Conservation (phyloP, 2,888 invertebrate genomes). For the Oligia latruncula region DNA sequence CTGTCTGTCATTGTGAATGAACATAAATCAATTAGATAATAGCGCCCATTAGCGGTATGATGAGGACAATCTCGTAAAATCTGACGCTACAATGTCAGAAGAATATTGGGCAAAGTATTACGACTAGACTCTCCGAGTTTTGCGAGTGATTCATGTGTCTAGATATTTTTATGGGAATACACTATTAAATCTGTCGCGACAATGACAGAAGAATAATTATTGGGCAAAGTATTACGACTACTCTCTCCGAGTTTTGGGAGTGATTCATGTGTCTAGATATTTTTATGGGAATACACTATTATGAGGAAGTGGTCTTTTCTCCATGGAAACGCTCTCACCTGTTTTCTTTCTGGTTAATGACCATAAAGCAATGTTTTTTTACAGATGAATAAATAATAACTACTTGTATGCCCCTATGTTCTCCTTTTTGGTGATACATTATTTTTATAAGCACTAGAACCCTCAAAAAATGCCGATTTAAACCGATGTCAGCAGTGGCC, state of each 20-base stretch:
- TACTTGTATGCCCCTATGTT: too few species aligned
- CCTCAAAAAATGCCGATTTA: too few species aligned
- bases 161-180: conserved; percentile 12
- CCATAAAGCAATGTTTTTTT: too few species aligned
- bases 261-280: conserved; percentile 27
- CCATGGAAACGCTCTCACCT: too few species aligned
- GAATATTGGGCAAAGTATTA: conserved; percentile 25
- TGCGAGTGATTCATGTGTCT: conserved; percentile 24
- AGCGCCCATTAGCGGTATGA: conserved; percentile 37
- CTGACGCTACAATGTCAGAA: conserved; percentile 38
- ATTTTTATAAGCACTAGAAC: too few species aligned
- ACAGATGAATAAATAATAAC: too few species aligned
- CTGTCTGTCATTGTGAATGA: conserved; percentile 59
- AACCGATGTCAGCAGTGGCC: too few species aligned
- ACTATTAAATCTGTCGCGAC: conserved; percentile 42
- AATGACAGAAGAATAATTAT: conserved; percentile 36
- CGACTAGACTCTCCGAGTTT: background rate
- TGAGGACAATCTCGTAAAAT: conserved; percentile 48
- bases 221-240: conserved; percentile 9
- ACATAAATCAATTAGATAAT: conserved; percentile 64
- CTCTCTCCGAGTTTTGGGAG: background rate
- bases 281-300: conserved; percentile 9
- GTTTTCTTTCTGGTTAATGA: too few species aligned
- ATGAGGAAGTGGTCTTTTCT: too few species aligned
- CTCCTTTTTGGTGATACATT: too few species aligned